Evolutionary conservation across 2,797 vertebrate genomes (phyloP), one percentile per base, ranked within the genome.

Genomic region (Yasuhikotakia modesta): DNA sequence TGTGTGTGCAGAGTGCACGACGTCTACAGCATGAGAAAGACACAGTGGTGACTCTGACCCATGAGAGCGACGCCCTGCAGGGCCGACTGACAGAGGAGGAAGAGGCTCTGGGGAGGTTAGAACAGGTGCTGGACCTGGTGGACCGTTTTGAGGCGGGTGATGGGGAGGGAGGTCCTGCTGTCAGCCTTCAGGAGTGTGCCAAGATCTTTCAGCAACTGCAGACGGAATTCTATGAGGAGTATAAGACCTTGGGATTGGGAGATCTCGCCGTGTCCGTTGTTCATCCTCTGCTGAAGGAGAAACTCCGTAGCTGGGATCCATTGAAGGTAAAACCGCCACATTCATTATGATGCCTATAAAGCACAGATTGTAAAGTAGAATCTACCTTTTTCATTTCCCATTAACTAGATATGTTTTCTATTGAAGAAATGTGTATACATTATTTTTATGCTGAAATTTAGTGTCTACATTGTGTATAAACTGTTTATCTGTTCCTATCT

Each of bases 11-110:
- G 95, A 98, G 93, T 0, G 95, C 97, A 86, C 94, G 97, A 75
- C 95, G 95, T 86, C 91, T 99, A 82, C 97, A 98, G 90, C 95
- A 97, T 0, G 97, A 99, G 90, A 93, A 94, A n/a, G 97, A 99
- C 83, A 94, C 96, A 71, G 98, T 99, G 39, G 92, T 98, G 80
- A 94, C 93, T 85, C 91, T 99, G 68, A 94, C 89, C 19, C 97
- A 99, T 0, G 97, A 99, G 92, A 94, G 96, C 2, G 90, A 92
- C 46, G 94, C 95, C 30, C 90, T 96, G 85, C 88, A 95, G 0
- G 90, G 91, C 80, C 92, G 94, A 30, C 91, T 99, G 61, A 88
- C 89, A 0, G 91, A 90, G 0, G 96, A 98, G 85, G 93, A 94
- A 79, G 93, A 88, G 0, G 88, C 92, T 10, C 95, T 99, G 73